Evolutionary conservation across 2,888 invertebrate species (phyloP), one percentile per base, ranked within the genome.

Genomic region (Charanyca ferruginea): DNA sequence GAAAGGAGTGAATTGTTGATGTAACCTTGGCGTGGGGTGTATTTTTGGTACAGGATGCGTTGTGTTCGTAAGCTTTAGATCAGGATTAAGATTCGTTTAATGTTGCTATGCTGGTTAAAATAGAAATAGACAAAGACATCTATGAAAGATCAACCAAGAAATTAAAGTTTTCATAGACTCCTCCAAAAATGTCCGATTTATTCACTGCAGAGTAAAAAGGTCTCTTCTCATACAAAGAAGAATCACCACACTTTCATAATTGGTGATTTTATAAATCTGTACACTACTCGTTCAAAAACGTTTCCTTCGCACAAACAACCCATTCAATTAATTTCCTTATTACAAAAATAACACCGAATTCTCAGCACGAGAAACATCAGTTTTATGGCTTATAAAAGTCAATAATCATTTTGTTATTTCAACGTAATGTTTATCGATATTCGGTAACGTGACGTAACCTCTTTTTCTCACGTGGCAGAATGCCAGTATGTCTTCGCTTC

Each of bases 371-470:
- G 8, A 55, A 65, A 57, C 71, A 51, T 70, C 67, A 35, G 44
- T 71, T 75, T 81, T 61, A 72, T 61, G 6, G 55, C 52, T 63
- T 69, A 69, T 79, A 72, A 80, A 81, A 77, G 61, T 73, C 80
- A 61, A 72, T 76, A 77, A 77, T 64, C 47, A 67, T 79, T n/a
- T 82, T 76, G 76, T 72, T 74, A 66, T 45, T 45, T 20, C 20
- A 48, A 35, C 49, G 51, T 47, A 52, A 62, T 66, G 64, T 67
- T 69, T 73, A 72, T 75, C 62, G 73, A 60, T 76, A 76, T 79
- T 62, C 70, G 72, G 72, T 66, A 62, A 52, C 44, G 28, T 85
- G 84, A 83, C 80, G 83, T 79, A 85, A 85, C 68, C 52, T 68
- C 55, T 63, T 77, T 84, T 82, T 67, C 63, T 65, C 42, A 16